phyloP scores from a whole-genome alignment of 53 echinoderm and acorn worm genomes.

The Pentamera pediparva region DNA sequence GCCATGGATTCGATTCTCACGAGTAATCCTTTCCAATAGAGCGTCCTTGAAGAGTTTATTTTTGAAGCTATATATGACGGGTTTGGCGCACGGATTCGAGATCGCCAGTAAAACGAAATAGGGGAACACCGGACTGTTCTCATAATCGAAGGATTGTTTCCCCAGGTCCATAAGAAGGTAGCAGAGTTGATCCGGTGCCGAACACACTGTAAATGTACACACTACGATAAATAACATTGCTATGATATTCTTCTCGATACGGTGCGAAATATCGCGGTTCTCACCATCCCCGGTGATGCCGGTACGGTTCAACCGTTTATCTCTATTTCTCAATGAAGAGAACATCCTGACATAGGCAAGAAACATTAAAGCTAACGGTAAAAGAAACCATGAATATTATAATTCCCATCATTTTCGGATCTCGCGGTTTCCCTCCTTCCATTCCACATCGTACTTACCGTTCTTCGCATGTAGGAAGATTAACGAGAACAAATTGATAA shows the following conservation, averaged over 20 bases:
- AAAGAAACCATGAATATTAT: background rate
- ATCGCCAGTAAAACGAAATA: constrained; percentile 66
- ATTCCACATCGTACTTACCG: constrained; percentile 29
- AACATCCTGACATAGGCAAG: background rate
- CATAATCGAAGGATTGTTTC: constrained; percentile 38
- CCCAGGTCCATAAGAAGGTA: constrained; percentile 61
- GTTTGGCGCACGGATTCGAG: too few relatives aligned
- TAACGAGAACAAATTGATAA: constrained; percentile 34
- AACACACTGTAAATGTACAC: too few relatives aligned
- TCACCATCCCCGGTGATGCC: background rate
- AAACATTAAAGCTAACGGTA: background rate
- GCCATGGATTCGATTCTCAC: too few relatives aligned
- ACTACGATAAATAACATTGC: too few relatives aligned
- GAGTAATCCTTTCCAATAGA: too few relatives aligned
- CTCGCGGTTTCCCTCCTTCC: constrained; percentile 13
- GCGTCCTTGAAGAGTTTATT: too few relatives aligned
- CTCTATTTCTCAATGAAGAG: background rate
- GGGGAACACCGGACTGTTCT: constrained; percentile 42
- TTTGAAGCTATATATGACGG: too few relatives aligned
- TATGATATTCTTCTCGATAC: constrained; percentile 40
- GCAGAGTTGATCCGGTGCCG: constrained; percentile 74
- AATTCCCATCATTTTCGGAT: background rate
- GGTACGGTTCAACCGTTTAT: background rate
- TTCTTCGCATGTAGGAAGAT: constrained; percentile 4
- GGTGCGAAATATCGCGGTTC: background rate